Base-by-base conservation (phyloP, 1,140 invertebrate genomes). In the Drosophila pruinosa region DNA sequence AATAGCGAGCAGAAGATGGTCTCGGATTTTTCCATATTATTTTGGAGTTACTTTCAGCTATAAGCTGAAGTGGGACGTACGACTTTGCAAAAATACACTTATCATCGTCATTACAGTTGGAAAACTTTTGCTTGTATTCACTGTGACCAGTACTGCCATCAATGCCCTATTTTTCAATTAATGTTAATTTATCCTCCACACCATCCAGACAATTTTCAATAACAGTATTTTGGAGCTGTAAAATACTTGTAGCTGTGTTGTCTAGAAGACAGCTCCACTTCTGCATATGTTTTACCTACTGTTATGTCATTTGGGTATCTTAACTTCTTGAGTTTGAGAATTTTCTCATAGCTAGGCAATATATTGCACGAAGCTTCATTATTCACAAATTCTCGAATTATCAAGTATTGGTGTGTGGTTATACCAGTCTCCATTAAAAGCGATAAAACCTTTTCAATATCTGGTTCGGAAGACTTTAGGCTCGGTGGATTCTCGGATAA, bases 331-430 rank as follows among this genome's bases (percentile, higher is more conserved):
- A 45, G 56, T 65, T 28, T 56, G 5, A 56, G 15, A 64, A 64
- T 65, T 56, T 65, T 56, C 15, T 56, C 26, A 53, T 63, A 63
- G 48, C 47, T 65, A 36, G 50, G 62, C 52, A 65, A 65, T 56
- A 65, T 26, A 48, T 47, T 47, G 53, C 36, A 39, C 2, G 43
- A 50, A 10, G n/a, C n/a, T n/a, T n/a, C n/a, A n/a, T n/a, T n/a
- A n/a, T n/a, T n/a, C n/a, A n/a, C n/a, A n/a, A n/a, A n/a, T n/a
- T 43, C 1, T 2, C 17, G 39, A 19, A 41, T 19, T 17, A 41
- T 7, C 1, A 41, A 41, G 2, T 41, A 41, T 22, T 43, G 19
- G 3, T 22, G 41, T 43, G 19, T 43, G 4, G 41, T 43, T 15
- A 22, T 43, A 17, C 41, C 41, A 21, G 34, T 62, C 4, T 52